Base-by-base conservation (phyloP, 2,113 vertebrate genomes). In the Nanorana parkeri region DNA sequence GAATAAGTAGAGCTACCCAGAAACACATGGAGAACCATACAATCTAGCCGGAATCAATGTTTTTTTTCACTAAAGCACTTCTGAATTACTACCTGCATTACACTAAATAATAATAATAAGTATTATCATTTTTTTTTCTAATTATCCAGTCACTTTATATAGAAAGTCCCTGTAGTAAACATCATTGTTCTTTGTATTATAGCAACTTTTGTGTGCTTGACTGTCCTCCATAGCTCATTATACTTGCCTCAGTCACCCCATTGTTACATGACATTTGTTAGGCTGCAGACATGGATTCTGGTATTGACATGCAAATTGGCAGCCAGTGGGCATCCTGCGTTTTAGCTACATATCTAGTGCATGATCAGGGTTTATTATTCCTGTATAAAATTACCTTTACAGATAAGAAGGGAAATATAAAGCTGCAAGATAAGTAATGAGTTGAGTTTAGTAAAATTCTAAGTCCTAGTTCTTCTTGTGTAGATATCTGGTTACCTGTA, bases 261-360 rank as follows among this genome's bases (percentile, higher is more conserved):
- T 78, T 78, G 61, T 78, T 65, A 17, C 16, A 29, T 65, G 63
- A 28, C 76, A 66, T 66, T 78, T 28, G 60, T 66, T 54, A 51
- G 32, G 17, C 61, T 67, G 32, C 7, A 78, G 76, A 78, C 63
- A 52, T 29, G 61, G 20, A 29, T 67, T 55, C 61, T 67, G 41
- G 72, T 23, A 66, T 78, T 78, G 47, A 78, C 76, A 78, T 78
- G 76, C 41, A 78, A 78, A 78, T 78, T 29, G 29, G 63, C 61
- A 78, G 60, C 63, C 41, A 78, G 76, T 66, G 26, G 63, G 63
- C 76, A 66, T 78, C 21, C 28, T 54, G 41, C 47, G 29, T 52
- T 47, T 67, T 78, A 66, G 5, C 76, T 66, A 26, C 63, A 78
- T 67, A 78, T 78, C 76, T 41, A 21, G 72, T 61, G 58, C 29